These are phyloP conservation scores for Xanthia icteritia DNA, from an alignment of 2,888 invertebrate species.

Conservation along the genomic window DNA sequence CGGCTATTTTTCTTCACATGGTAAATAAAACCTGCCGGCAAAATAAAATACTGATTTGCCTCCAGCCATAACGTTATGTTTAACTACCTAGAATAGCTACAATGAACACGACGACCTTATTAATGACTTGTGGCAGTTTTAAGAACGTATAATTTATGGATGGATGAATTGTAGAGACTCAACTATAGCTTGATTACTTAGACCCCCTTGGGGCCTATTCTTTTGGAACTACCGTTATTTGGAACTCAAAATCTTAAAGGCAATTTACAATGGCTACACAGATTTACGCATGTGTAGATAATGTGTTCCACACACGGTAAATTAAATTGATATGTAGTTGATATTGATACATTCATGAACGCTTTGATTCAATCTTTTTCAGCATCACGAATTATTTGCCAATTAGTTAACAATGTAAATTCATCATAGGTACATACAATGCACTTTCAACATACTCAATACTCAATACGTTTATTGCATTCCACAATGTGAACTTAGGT, in stretches of 20 bases:
- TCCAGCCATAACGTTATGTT: slow-evolving; percentile 53
- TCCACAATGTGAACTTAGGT: too few species aligned
- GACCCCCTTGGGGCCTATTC: slow-evolving; percentile 59
- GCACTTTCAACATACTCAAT: too few species aligned
- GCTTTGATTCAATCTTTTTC: neutral
- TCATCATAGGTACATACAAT: neutral
- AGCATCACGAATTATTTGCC: neutral
- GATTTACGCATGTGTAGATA: neutral
- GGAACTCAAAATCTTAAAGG: slow-evolving; percentile 9
- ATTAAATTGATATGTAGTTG: slow-evolving; percentile 9
- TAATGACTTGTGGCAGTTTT: slow-evolving; percentile 46
- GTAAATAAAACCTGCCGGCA: slow-evolving; percentile 77
- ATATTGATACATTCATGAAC: slow-evolving; percentile 1
- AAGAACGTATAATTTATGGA: slow-evolving; percentile 44
- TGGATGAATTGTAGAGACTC: slow-evolving; percentile 31
- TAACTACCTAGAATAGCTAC: slow-evolving; percentile 38
- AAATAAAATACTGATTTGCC: slow-evolving; percentile 68
- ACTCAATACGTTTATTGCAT: too few species aligned
- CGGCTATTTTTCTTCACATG: slow-evolving; percentile 81
- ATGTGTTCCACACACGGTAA: neutral
- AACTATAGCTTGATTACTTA: slow-evolving; percentile 55
- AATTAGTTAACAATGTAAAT: neutral
- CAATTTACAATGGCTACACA: slow-evolving; percentile 8
- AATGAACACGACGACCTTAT: slow-evolving; percentile 51
- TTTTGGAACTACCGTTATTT: slow-evolving; percentile 53